Percentiles rank a stretch among this genome's conserved stretches.
Conservation (phyloP, 2,888 invertebrate genomes). For the Caenorhabditis zanzibari region DNA sequence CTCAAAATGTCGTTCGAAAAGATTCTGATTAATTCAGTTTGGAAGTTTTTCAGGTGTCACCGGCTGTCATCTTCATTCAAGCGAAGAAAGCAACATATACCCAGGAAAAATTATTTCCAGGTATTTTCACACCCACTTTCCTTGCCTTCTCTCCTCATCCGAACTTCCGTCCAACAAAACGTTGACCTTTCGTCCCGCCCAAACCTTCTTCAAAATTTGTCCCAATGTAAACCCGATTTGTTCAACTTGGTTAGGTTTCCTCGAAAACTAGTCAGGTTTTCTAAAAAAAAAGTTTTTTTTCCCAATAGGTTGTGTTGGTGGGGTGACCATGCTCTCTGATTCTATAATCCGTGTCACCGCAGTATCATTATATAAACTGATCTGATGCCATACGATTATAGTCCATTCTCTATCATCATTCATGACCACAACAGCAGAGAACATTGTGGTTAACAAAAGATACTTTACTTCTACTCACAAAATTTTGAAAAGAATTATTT, state of each 20-base stretch:
- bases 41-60: slow-evolving; percentile 22
- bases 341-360: slow-evolving; percentile 33
- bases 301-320: neutral
- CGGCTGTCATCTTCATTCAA: slow-evolving; percentile 21
- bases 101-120: slow-evolving; percentile 39
- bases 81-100: slow-evolving; percentile 4
- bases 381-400: slow-evolving; percentile 34
- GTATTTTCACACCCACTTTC: slow-evolving; percentile 57
- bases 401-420: slow-evolving; percentile 14
- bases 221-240: slow-evolving; percentile 17
- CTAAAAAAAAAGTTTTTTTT: neutral
- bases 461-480: neutral
- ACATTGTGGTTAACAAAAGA: neutral
- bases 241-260: slow-evolving; percentile 36
- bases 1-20: too few relatives aligned
- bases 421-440: slow-evolving; percentile 28
- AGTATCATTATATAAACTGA: slow-evolving; percentile 13
- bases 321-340: slow-evolving; percentile 51
- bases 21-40: too few relatives aligned
- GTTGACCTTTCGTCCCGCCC: slow-evolving; percentile 44
- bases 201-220: neutral
- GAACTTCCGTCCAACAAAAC: slow-evolving; percentile 37
- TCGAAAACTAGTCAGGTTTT: slow-evolving; percentile 24
- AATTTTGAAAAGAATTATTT: neutral
- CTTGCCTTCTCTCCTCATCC: slow-evolving; percentile 23